phyloP scores from a whole-genome alignment of 2,113 vertebrate genomes.

The Sylvia atricapilla region DNA sequence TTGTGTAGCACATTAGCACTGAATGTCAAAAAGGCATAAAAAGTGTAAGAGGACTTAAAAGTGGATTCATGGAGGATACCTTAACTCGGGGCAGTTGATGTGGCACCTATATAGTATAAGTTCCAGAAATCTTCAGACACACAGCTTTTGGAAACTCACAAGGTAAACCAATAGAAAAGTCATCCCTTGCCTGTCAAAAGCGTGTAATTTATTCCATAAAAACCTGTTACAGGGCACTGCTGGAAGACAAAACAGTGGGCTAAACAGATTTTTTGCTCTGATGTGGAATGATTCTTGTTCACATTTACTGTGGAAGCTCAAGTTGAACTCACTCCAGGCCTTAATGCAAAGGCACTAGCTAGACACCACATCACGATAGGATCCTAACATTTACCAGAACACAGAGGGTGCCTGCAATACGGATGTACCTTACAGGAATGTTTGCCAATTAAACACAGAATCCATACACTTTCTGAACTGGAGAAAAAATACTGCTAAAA shows the following conservation, averaged over 20 bases:
- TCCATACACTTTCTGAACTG: neutral
- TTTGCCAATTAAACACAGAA: neutral
- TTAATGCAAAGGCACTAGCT: neutral
- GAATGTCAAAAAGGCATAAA: neutral
- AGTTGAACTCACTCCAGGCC: neutral
- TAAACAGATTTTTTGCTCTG: neutral
- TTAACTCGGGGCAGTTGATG: neutral
- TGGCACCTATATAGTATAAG: rapidly evolving
- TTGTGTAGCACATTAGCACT: neutral
- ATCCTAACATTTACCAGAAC: neutral
- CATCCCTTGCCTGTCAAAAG: neutral
- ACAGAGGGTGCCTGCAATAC: rapidly evolving
- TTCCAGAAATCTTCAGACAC: neutral
- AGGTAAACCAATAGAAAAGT: neutral
- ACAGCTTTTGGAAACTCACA: neutral
- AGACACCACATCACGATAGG: neutral
- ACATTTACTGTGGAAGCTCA: neutral
- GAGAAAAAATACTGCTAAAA: neutral
- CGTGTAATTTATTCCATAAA: neutral
- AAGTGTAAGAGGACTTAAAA: neutral
- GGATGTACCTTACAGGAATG: neutral
- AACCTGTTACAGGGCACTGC: neutral
- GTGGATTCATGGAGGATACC: neutral
- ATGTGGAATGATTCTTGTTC: neutral
- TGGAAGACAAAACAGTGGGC: neutral